Evolutionary conservation across 2,113 vertebrate species (phyloP).

Genomic region (Sterrhoptilus dennistouni): DNA sequence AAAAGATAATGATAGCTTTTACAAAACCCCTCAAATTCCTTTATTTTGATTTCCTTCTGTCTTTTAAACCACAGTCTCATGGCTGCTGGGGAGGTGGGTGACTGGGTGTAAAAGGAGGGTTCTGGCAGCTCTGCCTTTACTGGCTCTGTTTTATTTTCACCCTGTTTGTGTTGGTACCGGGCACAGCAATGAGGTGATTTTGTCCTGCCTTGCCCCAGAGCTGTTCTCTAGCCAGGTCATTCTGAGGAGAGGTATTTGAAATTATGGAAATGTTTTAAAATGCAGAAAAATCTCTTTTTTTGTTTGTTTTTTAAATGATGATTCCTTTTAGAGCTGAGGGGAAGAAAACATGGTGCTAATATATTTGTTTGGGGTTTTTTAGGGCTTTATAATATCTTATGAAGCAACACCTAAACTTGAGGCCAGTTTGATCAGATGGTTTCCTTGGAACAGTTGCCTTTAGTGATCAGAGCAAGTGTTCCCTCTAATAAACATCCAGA

Average conservation of each 20-base stretch:
- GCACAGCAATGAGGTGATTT: background rate
- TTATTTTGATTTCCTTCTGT: background rate
- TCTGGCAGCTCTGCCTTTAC: background rate
- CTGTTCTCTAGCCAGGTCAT: background rate
- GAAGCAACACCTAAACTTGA: background rate
- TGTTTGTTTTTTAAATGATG: background rate
- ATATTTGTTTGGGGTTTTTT: fast-evolving
- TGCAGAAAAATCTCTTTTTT: background rate
- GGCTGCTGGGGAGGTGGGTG: background rate
- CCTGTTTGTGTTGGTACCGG: background rate
- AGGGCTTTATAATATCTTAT: background rate
- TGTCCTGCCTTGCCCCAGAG: background rate
- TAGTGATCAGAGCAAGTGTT: background rate
- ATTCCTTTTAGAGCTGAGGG: background rate
- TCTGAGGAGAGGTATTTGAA: background rate
- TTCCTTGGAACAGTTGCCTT: background rate
- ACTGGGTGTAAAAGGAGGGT: background rate
- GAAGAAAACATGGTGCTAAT: background rate
- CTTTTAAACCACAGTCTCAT: background rate
- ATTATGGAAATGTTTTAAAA: background rate
- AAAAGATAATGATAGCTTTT: background rate
- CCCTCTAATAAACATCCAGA: background rate
- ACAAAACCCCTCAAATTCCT: background rate
- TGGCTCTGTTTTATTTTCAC: background rate
- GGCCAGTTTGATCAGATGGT: background rate